Percentiles rank a stretch among this genome's conserved stretches.
These are phyloP conservation scores for Nephrocerus scutellatus DNA, from an alignment of 2,888 invertebrate species.

Conservation along the genomic window DNA sequence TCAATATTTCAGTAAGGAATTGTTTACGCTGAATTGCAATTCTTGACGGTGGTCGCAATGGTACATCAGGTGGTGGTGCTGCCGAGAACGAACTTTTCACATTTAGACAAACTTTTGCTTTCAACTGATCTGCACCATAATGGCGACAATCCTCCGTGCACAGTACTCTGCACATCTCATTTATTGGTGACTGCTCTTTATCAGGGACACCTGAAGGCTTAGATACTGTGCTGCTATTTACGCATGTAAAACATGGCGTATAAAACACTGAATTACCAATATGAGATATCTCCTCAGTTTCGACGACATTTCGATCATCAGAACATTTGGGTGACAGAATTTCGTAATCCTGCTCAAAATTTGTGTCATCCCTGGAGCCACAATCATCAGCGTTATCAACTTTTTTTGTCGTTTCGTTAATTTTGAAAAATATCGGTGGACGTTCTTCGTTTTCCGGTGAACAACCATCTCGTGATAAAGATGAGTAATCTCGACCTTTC, in stretches of 20 bases:
- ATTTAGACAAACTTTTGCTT: neutral
- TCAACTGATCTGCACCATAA: neutral
- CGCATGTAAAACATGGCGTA: constrained; percentile 35
- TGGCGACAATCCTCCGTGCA: constrained; percentile 38
- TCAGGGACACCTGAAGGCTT: constrained; percentile 18
- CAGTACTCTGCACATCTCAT: constrained; percentile 38
- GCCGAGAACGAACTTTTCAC: neutral
- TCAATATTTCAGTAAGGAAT: constrained; percentile 30
- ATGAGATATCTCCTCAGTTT: constrained; percentile 17
- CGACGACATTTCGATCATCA: constrained; percentile 18
- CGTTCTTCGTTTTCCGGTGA: constrained; percentile 25
- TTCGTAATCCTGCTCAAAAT: constrained; percentile 23
- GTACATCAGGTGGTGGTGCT: constrained; percentile 1
- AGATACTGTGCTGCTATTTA: constrained; percentile 22
- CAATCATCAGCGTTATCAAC: constrained; percentile 12
- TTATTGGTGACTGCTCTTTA: constrained; percentile 23
- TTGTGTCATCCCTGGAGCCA: constrained; percentile 23
- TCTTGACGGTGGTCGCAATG: constrained; percentile 22
- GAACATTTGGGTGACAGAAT: constrained; percentile 26
- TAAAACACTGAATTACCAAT: constrained; percentile 24
- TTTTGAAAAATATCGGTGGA: constrained; percentile 35
- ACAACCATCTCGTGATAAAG: constrained; percentile 21
- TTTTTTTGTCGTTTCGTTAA: constrained; percentile 12
- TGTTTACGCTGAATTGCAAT: constrained; percentile 31
- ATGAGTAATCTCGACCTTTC: too few relatives aligned